Evolutionary conservation across 64 coral and sea anemone species (phyloP).

Genomic region (Montipora capricornis): DNA sequence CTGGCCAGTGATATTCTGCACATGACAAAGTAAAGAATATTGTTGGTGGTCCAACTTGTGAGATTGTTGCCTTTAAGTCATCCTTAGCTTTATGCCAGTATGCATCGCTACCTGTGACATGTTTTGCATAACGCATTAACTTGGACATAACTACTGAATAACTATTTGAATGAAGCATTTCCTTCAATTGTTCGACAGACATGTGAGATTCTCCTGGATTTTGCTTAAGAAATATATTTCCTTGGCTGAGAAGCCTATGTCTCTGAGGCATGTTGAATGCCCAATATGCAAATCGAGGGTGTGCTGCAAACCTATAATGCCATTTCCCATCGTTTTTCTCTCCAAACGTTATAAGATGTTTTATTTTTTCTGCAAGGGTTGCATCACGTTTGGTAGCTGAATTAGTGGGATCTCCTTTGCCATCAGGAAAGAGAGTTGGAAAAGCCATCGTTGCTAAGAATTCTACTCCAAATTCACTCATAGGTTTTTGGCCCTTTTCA

Average conservation of each 20-base stretch:
- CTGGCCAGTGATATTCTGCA: background rate
- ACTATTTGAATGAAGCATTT: background rate
- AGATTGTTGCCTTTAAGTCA: background rate
- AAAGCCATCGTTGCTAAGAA: constrained; percentile 41
- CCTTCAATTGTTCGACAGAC: background rate
- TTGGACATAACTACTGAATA: background rate
- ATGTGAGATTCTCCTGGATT: background rate
- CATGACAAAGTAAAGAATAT: background rate
- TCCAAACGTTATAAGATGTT: background rate
- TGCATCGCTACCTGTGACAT: background rate
- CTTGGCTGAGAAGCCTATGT: background rate
- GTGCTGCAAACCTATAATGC: background rate
- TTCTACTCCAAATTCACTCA: constrained; percentile 5
- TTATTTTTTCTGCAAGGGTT: background rate
- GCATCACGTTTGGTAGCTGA: background rate
- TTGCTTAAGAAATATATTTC: background rate
- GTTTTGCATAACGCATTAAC: background rate
- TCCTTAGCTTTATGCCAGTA: background rate
- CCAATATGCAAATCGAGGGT: background rate
- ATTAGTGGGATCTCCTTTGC: background rate
- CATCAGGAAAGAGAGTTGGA: constrained; percentile 38
- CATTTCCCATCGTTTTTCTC: background rate
- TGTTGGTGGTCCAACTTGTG: background rate
- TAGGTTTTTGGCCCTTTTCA: background rate
- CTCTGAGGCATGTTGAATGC: background rate